Evolutionary conservation across 2,888 invertebrate species (phyloP), one percentile per base, ranked within the genome.

Genomic region (Drosophila cracens): DNA sequence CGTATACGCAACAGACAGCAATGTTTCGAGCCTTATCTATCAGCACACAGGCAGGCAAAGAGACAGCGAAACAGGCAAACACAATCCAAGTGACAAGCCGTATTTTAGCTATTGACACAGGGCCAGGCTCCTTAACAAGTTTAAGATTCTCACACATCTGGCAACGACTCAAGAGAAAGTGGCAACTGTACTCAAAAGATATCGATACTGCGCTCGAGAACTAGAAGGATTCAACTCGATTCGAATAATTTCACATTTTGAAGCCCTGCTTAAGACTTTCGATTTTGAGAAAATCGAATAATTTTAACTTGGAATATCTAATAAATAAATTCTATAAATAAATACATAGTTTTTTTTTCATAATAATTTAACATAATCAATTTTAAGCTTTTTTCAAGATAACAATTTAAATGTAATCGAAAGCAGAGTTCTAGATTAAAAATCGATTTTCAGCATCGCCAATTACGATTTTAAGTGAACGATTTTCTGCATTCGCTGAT

Each of bases 1-100:
- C 80, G 70, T 77, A 77, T 77, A 79, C 80, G 65, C 80, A 74
- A 66, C 46, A 18, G 0, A 31, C 21, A 76, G n/a, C 25, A 0
- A 25, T 25, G 46, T 27, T 56, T n/a, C 34, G 16, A 58, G 58
- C 53, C 60, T 79, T 76, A 78, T 78, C 67, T 56, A 43, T 7
- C 60, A 54, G 36, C 58, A 21, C 48, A 27, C 62, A 52, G 48
- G 48, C 75, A 69, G 54, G 34, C 62, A 61, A 16, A 25, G 2
- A 25, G 54, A 6, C 63, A 27, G 29, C 27, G 36, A 36, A 59
- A 8, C 16, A 16, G 46, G 46, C 58, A 59, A 73, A 74, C 58
- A 68, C 66, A 68, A 49, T 33, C 21, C 18, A 43, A 54, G 36
- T 48, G 68, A 49, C 60, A 74, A 62, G 43, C 29, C 62, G 11